Evolutionary conservation across 2,888 invertebrate genomes (phyloP).

Genomic region (Apodemia duryi): DNA sequence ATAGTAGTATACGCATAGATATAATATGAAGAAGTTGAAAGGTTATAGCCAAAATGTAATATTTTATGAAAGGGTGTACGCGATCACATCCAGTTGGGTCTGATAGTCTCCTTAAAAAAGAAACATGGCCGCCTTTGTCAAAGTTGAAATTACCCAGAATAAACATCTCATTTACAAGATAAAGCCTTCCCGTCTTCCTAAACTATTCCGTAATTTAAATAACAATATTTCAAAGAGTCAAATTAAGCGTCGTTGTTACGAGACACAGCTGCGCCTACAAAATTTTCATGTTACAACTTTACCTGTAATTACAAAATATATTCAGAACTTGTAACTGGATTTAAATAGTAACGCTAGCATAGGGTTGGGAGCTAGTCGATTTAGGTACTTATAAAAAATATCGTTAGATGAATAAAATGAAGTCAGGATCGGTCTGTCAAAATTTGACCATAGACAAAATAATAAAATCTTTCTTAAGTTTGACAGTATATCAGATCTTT

Average conservation of each 20-base stretch:
- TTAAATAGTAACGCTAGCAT: constrained; percentile 68
- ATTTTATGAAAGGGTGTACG: not conserved
- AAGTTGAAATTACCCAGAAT: constrained; percentile 22
- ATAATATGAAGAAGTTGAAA: not conserved
- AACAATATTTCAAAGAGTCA: constrained; percentile 52
- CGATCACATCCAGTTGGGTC: not conserved
- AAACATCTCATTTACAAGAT: constrained; percentile 23
- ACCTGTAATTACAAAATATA: constrained; percentile 77
- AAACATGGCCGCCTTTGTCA: constrained; percentile 47
- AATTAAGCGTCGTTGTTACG: constrained; percentile 38
- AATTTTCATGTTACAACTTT: constrained; percentile 71
- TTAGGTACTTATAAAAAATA: not conserved
- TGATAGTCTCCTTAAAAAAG: constrained; percentile 35
- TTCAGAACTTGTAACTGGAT: constrained; percentile 78
- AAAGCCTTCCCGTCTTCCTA: constrained; percentile 22
- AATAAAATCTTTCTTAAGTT: too few species aligned
- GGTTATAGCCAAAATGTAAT: not conserved
- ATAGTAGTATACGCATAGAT: not conserved
- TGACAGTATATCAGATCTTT: too few species aligned
- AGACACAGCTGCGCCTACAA: constrained; percentile 56
- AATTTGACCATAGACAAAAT: too few species aligned
- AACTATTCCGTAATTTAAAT: constrained; percentile 39
- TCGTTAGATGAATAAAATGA: too few species aligned
- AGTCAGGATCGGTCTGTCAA: too few species aligned
- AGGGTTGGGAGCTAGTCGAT: constrained; percentile 32